phyloP scores from a whole-genome alignment of 2,113 vertebrate genomes.

The Lagopus muta region DNA sequence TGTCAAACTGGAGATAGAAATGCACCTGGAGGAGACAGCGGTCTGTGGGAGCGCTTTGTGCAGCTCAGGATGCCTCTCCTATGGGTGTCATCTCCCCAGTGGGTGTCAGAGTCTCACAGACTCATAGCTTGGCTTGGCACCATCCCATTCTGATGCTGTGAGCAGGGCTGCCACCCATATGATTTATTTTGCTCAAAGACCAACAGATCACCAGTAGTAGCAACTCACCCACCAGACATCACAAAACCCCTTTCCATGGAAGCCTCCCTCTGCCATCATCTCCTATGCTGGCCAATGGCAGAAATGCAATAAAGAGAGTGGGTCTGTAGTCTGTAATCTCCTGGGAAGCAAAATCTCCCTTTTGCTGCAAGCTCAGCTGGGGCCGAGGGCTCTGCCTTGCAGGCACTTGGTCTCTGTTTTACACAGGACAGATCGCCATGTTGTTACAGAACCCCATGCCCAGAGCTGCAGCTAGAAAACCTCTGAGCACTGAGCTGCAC shows the following conservation, averaged over 20 bases:
- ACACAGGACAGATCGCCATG: too few relatives aligned
- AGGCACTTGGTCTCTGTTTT: too few relatives aligned
- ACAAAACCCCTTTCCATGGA: neutral
- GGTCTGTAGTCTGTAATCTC: too few relatives aligned
- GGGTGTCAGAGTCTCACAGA: too few relatives aligned
- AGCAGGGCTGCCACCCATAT: too few relatives aligned
- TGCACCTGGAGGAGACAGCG: neutral
- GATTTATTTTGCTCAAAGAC: neutral
- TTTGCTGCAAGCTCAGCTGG: too few relatives aligned
- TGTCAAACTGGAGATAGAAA: neutral
- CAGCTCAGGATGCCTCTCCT: neutral
- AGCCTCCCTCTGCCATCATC: neutral
- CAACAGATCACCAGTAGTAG: neutral
- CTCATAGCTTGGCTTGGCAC: too few relatives aligned
- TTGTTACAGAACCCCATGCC: neutral
- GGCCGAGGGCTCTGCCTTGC: too few relatives aligned
- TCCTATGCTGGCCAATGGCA: neutral
- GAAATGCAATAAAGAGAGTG: too few relatives aligned
- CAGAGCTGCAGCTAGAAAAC: neutral
- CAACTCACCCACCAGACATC: neutral
- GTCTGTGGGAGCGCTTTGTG: rapidly evolving
- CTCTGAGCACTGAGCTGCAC: neutral
- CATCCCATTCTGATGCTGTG: too few relatives aligned
- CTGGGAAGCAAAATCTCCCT: too few relatives aligned
- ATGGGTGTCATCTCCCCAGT: rapidly evolving